These are phyloP conservation scores for Synergus japonicus DNA, from an alignment of 2,888 invertebrate species.

Conservation along the genomic window DNA sequence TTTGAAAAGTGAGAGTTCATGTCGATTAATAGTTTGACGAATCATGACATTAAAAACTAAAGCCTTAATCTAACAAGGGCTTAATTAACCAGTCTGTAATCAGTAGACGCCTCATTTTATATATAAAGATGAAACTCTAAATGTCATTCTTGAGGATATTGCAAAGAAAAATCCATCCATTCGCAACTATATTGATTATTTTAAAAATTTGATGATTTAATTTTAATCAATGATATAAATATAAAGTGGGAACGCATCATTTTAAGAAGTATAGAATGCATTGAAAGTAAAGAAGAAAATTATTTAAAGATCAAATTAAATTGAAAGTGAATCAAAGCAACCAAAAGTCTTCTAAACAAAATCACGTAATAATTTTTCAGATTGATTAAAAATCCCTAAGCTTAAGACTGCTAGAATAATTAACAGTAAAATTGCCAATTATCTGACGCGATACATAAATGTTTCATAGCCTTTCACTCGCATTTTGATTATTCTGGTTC, in stretches of 20 bases:
- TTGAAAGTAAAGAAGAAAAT: not conserved
- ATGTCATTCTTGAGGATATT: not conserved
- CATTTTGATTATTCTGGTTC: constrained; percentile 33
- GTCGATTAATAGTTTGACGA: not conserved
- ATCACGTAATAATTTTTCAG: not conserved
- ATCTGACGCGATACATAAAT: constrained; percentile 16
- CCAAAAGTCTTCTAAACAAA: not conserved
- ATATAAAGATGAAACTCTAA: not conserved
- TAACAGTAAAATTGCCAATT: not conserved
- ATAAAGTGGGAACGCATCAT: not conserved
- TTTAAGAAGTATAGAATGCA: not conserved
- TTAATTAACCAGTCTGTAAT: constrained; percentile 13
- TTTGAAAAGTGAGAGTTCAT: not conserved
- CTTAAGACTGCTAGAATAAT: not conserved
- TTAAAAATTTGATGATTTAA: not conserved
- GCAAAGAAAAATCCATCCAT: not conserved
- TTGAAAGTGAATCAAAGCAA: not conserved
- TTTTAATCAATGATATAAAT: not conserved
- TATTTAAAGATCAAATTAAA: not conserved
- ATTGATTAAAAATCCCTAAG: not conserved
- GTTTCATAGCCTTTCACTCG: constrained; percentile 28
- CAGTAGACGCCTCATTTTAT: not conserved
- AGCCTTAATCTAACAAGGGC: not conserved
- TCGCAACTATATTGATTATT: not conserved
- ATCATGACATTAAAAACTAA: constrained; percentile 4